These are phyloP conservation scores for Neomonachus schauinslandi DNA, from an alignment of 2,113 vertebrate genomes.

Conservation along the genomic window DNA sequence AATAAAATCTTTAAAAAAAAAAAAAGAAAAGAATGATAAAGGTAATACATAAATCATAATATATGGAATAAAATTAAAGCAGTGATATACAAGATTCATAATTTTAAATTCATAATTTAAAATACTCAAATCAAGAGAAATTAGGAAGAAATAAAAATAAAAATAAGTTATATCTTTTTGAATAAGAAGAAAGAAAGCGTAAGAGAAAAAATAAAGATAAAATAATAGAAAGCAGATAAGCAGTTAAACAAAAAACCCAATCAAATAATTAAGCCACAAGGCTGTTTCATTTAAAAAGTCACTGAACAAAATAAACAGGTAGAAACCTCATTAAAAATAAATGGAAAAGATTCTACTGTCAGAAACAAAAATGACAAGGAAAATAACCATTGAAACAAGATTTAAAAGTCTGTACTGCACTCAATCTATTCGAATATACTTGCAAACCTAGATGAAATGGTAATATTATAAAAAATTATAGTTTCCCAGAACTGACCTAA, in stretches of 20 bases:
- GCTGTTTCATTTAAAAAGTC: background rate
- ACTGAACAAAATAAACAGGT: background rate
- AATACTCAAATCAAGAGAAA: background rate
- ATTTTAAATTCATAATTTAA: background rate
- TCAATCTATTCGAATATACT: background rate
- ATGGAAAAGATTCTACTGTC: background rate
- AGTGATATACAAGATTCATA: background rate
- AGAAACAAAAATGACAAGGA: background rate
- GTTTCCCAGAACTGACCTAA: background rate
- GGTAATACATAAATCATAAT: background rate
- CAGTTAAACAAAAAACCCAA: background rate
- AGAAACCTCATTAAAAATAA: background rate
- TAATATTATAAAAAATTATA: background rate
- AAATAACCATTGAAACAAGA: constrained; percentile 32
- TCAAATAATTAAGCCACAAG: background rate
- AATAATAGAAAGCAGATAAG: background rate
- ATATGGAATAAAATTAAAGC: background rate
- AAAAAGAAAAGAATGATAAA: background rate
- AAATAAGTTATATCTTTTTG: background rate
- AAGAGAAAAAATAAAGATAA: background rate
- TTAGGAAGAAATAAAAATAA: background rate
- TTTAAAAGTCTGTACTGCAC: background rate
- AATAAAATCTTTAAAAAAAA: no score
- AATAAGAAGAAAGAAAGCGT: background rate
- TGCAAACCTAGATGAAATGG: background rate